Evolutionary conservation across 1,140 invertebrate species (phyloP), one percentile per base, ranked within the genome.

Genomic region (Brachionus sp.): DNA sequence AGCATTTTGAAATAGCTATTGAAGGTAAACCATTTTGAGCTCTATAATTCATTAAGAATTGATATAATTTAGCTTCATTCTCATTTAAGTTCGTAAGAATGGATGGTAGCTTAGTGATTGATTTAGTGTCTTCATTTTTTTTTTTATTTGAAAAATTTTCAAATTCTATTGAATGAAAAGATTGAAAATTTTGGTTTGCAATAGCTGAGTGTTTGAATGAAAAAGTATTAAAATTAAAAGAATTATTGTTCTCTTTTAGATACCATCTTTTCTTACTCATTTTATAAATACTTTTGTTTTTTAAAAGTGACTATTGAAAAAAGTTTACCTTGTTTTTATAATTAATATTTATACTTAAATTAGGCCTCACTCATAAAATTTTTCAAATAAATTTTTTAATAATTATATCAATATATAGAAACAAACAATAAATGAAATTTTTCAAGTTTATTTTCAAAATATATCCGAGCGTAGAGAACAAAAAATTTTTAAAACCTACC

Each of bases 51-150:
- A 75, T 75, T 25, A 75, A n/a, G 42, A 75, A 25, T 12, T 75
- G 23, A 46, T 75, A 75, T 12, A 75, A 19, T 46, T 46, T 75
- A 10, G 25, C 23, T 46, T 75, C 70, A 75, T 75, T 70, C 3
- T 77, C 9, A 35, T 80, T 44, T 35, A 85, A 7, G 82, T 80
- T 10, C 50, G 84, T 16, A 77, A 39, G 37, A 84, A 83, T 64
- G 84, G 66, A 13, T 68, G 85, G 44, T 13, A 84, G 7, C 77
- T n/a, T 29, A 80, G 57, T 6, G 77, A 82, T 68, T 78, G 73
- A 16, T 4, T 50, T 19, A 12, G 33, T 9, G 19, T 23, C 13
- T 35, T 70, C 25, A 73, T 35, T 62, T 33, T 16, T 6, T 57
- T 57, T 57, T 25, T 53, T n/a, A 19, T 23, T 19, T 23, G 50